Percentiles rank a stretch among this genome's conserved stretches.
phyloP scores from a whole-genome alignment of 2,888 invertebrate species.

The Junonia oenone region DNA sequence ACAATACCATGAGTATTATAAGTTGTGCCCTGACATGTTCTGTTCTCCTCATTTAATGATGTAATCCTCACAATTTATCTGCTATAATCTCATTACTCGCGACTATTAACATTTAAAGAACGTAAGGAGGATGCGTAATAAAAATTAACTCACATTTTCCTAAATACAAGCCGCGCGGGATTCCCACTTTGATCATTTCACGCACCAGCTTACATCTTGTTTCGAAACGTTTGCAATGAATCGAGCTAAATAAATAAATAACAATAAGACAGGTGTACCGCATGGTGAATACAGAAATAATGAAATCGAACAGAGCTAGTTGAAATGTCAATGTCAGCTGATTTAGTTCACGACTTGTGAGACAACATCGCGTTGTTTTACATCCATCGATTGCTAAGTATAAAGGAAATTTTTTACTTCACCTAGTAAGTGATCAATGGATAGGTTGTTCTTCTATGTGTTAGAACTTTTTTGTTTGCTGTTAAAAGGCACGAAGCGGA shows the following conservation, averaged over 20 bases:
- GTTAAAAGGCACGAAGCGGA: background rate
- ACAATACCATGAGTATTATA: too few relatives aligned
- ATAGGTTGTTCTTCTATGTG: background rate
- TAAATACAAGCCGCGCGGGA: slow-evolving; percentile 52
- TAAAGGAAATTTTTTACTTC: fast-evolving
- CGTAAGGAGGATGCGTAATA: too few relatives aligned
- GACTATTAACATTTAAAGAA: too few relatives aligned
- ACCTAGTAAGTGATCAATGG: background rate
- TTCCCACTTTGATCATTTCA: slow-evolving; percentile 50
- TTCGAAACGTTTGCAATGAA: slow-evolving; percentile 46
- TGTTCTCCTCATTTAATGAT: too few relatives aligned
- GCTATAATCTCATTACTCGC: too few relatives aligned
- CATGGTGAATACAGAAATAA: slow-evolving; percentile 38
- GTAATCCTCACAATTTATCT: too few relatives aligned
- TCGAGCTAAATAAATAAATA: slow-evolving; percentile 20
- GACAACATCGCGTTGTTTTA: background rate
- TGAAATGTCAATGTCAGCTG: slow-evolving; percentile 50
- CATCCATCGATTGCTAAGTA: slow-evolving; percentile 10
- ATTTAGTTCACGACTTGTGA: slow-evolving; percentile 23
- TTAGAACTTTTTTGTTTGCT: background rate
- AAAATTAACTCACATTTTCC: slow-evolving; percentile 56
- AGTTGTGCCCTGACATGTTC: too few relatives aligned
- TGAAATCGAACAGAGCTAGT: slow-evolving; percentile 21
- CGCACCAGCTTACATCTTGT: slow-evolving; percentile 60
- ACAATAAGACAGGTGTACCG: slow-evolving; percentile 43